Percentiles rank a stretch among this genome's conserved stretches.
phyloP scores from a whole-genome alignment of 2,888 invertebrate genomes.

The Clostera curtula region DNA sequence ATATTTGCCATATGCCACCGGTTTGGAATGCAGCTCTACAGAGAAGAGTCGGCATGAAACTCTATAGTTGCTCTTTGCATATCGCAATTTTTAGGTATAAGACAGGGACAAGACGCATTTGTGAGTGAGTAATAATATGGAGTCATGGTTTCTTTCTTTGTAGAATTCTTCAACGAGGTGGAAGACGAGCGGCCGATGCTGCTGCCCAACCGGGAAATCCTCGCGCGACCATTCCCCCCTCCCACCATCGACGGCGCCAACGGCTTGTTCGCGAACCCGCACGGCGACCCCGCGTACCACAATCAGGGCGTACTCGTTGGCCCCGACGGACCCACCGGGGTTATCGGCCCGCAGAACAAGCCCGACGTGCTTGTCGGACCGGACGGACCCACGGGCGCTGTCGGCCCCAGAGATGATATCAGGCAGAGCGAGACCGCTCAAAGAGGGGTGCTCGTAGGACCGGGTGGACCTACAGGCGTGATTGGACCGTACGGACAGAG shows the following conservation, averaged over 20 bases:
- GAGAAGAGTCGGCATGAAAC: too few species aligned
- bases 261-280: conserved; percentile 22
- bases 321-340: conserved; percentile 44
- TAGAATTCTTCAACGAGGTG: conserved; percentile 57
- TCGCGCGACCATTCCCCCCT: conserved; percentile 31
- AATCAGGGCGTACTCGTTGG: conserved; percentile 26
- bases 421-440: conserved; percentile 42
- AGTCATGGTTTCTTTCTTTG: conserved; percentile 9
- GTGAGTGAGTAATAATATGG: too few species aligned
- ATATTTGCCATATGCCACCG: too few species aligned
- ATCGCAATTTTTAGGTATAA: too few species aligned
- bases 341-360: conserved; percentile 21
- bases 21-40: too few species aligned
- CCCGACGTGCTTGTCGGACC: conserved; percentile 51
- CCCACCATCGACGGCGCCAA: conserved; percentile 18
- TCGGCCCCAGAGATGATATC: conserved; percentile 14
- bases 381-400: conserved; percentile 30
- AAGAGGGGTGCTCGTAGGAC: conserved; percentile 56
- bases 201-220: conserved; percentile 32
- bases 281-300: conserved; percentile 13
- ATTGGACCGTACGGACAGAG: conserved; percentile 29
- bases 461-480: conserved; percentile 44
- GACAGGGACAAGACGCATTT: too few species aligned
- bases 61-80: too few species aligned
- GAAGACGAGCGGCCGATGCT: conserved; percentile 47